phyloP scores from a whole-genome alignment of 2,797 vertebrate genomes.

The Avahi laniger region DNA sequence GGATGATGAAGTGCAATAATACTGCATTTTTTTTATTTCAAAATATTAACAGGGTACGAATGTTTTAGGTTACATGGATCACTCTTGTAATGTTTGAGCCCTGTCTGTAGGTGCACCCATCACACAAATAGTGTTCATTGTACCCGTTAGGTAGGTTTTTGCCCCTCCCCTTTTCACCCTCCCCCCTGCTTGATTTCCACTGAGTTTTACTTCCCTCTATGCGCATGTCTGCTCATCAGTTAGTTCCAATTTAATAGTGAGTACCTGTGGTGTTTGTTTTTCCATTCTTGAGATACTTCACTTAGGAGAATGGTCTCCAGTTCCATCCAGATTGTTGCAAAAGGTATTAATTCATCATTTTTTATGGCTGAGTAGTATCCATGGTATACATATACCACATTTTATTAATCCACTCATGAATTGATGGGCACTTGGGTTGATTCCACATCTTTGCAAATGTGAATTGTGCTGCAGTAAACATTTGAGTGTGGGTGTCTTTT shows the following conservation, averaged over 20 bases:
- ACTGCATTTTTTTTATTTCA: background rate
- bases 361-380: background rate
- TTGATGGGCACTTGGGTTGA: background rate
- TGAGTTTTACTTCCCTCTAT: background rate
- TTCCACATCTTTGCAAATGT: background rate
- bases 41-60: background rate
- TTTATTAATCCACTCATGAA: background rate
- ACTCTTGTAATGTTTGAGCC: background rate
- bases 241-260: background rate
- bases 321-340: background rate
- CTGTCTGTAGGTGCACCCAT: background rate
- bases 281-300: background rate
- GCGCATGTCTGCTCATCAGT: background rate
- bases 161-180: background rate
- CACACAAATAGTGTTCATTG: background rate
- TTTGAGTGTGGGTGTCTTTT: background rate
- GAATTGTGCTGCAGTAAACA: background rate
- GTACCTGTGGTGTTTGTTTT: background rate
- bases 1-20: background rate
- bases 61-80: background rate
- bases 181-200: background rate
- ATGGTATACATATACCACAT: background rate
- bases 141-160: background rate
- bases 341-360: background rate
- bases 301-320: background rate